Evolutionary conservation across 2,797 vertebrate genomes (phyloP).

Genomic region (Cuculus canorus): DNA sequence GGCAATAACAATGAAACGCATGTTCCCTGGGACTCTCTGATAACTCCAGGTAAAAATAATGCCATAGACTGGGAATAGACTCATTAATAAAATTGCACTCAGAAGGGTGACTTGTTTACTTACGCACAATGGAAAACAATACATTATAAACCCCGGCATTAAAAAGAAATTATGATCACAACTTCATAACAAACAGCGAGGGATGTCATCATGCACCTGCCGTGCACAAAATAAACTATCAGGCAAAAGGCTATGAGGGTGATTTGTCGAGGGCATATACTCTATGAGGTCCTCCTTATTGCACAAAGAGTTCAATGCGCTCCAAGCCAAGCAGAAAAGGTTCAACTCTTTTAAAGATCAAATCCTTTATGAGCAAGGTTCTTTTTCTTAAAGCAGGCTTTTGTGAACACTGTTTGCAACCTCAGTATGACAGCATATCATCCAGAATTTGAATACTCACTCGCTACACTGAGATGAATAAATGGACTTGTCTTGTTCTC

Average conservation of each 20-base stretch:
- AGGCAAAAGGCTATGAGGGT: background rate
- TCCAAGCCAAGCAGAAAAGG: background rate
- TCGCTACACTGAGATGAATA: constrained; percentile 75
- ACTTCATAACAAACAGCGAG: background rate
- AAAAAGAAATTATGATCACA: constrained; percentile 50
- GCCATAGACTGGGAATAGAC: background rate
- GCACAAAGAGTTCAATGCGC: background rate
- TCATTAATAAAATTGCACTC: constrained; percentile 25
- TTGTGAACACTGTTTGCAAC: background rate
- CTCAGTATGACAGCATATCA: background rate
- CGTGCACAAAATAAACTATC: background rate
- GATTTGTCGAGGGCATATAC: background rate
- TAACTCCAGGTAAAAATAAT: constrained; percentile 54
- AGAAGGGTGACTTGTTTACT: constrained; percentile 31
- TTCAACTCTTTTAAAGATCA: background rate
- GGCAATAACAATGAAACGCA: constrained; percentile 49
- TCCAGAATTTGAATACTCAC: constrained; percentile 71
- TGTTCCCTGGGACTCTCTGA: constrained; percentile 34
- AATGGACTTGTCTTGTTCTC: constrained; percentile 86
- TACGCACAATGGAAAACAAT: background rate
- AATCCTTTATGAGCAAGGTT: background rate
- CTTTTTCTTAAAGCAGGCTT: background rate
- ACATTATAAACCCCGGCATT: constrained; percentile 41
- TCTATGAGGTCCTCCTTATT: background rate
- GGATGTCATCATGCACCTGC: constrained; percentile 30